Percentiles rank a stretch among this genome's conserved stretches.
Conservation (phyloP, 1,140 invertebrate species). For the Frieseomelitta varia region DNA sequence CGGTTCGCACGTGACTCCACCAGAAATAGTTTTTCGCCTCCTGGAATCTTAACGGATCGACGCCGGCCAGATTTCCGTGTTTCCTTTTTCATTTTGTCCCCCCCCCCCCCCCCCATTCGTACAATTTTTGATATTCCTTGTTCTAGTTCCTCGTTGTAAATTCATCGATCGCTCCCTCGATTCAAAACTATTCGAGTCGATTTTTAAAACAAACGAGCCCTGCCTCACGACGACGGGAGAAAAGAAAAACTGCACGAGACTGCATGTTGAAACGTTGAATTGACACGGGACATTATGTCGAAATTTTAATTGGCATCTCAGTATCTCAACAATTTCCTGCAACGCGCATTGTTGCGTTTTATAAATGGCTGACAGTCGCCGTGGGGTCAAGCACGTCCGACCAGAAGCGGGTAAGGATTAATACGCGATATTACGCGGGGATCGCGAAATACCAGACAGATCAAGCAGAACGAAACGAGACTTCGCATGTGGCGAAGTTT, state of each 20-base stretch:
- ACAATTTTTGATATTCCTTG: too few relatives aligned
- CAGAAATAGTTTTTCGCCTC: constrained; percentile 48
- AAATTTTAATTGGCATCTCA: neutral
- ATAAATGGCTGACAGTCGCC: neutral
- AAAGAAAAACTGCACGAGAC: neutral
- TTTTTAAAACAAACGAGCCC: too few relatives aligned
- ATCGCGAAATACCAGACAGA: constrained; percentile 16
- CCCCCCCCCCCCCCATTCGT: too few relatives aligned
- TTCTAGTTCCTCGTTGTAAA: too few relatives aligned
- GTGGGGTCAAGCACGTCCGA: neutral
- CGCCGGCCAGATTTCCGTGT: constrained; percentile 38
- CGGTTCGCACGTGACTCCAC: constrained; percentile 29
- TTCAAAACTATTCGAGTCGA: too few relatives aligned
- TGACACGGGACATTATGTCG: neutral
- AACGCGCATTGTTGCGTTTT: neutral
- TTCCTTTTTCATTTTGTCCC: constrained; percentile 7
- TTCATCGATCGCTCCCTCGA: too few relatives aligned
- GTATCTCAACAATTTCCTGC: neutral
- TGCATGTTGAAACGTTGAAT: neutral
- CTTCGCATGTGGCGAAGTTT: neutral
- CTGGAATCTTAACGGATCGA: constrained; percentile 49
- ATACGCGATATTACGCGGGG: neutral
- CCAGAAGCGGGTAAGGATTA: neutral
- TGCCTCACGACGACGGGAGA: too few relatives aligned
- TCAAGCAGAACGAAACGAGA: constrained; percentile 21